Evolutionary conservation across 2,113 vertebrate species (phyloP), one percentile per base, ranked within the genome.

Genomic region (Smithornis capensis): DNA sequence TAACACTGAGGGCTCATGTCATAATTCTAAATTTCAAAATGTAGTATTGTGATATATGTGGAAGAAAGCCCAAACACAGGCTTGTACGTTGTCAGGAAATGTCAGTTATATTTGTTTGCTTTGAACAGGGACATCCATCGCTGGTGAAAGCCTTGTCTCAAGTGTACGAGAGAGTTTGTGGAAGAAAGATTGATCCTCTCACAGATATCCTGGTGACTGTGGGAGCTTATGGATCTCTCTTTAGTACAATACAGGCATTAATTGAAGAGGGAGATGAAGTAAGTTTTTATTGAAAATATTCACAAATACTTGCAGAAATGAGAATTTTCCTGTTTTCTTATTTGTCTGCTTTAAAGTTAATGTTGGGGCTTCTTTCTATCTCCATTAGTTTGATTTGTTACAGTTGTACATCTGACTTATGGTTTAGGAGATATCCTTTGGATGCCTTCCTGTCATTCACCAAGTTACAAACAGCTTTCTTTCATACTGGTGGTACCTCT

Each of bases 181-280:
- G 97, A 57, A 98, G 98, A 19, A 89, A 97, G 69, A 98, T 99
- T 8, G 98, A 99, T 91, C 98, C 99, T 37, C 95, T 98, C 60
- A 98, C 98, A 95, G 99, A 99, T 94, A 98, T 99, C 84, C 96
- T 99, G 89, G 99, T 99, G 63, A 99, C 99, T 2, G 98, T 99
- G 6, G 99, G 99, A 80, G 99, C 97, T 45, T 99, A 99, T 44
- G 99, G 99, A 19, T 99, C 99, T 89, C 98, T 99, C 55, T 99
- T 99, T 75, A 98, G 98, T 92, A 92, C 98, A 87, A 97, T 99
- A 86, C 99, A 99, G 75, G 99, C 96, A 31, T 96, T 99, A 74
- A 97, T 99, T 83, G 98, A 99, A 47, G 98, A 98, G 42, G 99
- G 98, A 73, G 99, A 99, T 50, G 99, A 99, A 98, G 99, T 99